A percentile compares a stretch with the other conserved stretches of the same genome.
Conservation (phyloP, 2,113 vertebrate species). For the Nannobrachium achirus region DNA sequence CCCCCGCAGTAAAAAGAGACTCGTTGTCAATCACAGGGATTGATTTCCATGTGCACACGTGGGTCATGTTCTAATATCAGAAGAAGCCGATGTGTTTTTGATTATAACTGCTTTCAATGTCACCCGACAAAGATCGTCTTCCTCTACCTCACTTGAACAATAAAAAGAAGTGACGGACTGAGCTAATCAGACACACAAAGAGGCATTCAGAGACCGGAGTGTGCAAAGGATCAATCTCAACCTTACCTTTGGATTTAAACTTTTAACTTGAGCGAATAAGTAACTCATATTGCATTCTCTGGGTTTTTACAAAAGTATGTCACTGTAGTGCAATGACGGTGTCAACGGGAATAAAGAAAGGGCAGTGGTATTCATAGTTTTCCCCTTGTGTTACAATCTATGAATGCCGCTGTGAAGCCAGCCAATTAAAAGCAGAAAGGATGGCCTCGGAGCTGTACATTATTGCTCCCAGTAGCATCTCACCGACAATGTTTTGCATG, state of each 20-base stretch:
- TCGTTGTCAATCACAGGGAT: constrained; percentile 78
- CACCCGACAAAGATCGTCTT: constrained; percentile 75
- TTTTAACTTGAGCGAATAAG: constrained; percentile 29
- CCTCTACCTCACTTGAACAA: constrained; percentile 69
- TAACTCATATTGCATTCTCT: constrained; percentile 17
- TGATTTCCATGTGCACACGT: constrained; percentile 77
- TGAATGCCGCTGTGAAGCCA: constrained; percentile 57
- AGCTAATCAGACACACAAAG: constrained; percentile 20
- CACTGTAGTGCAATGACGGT: constrained; percentile 44
- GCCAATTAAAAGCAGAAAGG: constrained; percentile 74
- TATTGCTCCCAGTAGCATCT: constrained; percentile 64
- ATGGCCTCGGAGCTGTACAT: constrained; percentile 66
- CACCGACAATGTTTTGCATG: constrained; percentile 60
- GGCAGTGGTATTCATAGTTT: constrained; percentile 54
- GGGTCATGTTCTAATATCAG: constrained; percentile 79
- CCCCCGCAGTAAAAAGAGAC: constrained; percentile 60
- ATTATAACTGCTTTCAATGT: constrained; percentile 71
- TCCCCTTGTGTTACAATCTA: constrained; percentile 57
- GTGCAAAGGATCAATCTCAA: constrained; percentile 28
- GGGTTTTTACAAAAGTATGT: constrained; percentile 59
- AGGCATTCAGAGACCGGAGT: constrained; percentile 13
- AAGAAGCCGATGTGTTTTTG: constrained; percentile 76
- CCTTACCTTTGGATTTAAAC: constrained; percentile 36
- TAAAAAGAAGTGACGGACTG: constrained; percentile 48
- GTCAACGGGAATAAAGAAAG: constrained; percentile 69